These are phyloP conservation scores for Setophaga petechia DNA, from an alignment of 2,113 vertebrate species.

Conservation along the genomic window DNA sequence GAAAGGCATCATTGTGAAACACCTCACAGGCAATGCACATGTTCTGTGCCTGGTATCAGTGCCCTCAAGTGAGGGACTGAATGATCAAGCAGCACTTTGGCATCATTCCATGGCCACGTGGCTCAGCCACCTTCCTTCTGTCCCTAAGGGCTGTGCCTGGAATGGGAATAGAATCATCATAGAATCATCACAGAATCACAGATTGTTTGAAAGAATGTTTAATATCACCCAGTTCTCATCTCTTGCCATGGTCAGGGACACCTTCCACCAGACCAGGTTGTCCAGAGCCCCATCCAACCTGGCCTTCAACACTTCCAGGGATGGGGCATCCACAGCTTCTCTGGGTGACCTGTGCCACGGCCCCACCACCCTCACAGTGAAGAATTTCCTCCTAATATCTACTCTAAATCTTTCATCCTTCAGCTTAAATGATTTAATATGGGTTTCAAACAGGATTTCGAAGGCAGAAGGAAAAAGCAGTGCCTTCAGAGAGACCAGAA, in stretches of 20 bases:
- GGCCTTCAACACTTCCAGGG: not conserved
- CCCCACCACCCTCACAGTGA: not conserved
- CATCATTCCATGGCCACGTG: rapidly evolving
- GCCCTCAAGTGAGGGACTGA: not conserved
- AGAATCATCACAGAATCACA: not conserved
- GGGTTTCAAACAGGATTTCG: not conserved
- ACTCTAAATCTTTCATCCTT: not conserved
- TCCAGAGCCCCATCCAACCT: not conserved
- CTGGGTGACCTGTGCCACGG: rapidly evolving
- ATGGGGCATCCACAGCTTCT: not conserved
- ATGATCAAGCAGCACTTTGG: not conserved
- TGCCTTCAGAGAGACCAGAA: not conserved
- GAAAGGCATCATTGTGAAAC: not conserved
- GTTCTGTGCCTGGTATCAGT: not conserved
- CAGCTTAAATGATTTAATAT: not conserved
- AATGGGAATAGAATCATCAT: not conserved
- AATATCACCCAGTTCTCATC: not conserved
- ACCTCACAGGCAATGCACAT: rapidly evolving
- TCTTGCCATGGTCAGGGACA: not conserved
- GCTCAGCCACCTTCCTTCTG: not conserved
- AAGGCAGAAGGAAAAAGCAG: not conserved
- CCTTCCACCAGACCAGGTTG: rapidly evolving
- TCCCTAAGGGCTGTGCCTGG: not conserved
- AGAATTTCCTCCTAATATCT: not conserved
- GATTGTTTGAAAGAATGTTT: not conserved